phyloP scores from a whole-genome alignment of 2,888 invertebrate species.

The Cartodere bifasciata region DNA sequence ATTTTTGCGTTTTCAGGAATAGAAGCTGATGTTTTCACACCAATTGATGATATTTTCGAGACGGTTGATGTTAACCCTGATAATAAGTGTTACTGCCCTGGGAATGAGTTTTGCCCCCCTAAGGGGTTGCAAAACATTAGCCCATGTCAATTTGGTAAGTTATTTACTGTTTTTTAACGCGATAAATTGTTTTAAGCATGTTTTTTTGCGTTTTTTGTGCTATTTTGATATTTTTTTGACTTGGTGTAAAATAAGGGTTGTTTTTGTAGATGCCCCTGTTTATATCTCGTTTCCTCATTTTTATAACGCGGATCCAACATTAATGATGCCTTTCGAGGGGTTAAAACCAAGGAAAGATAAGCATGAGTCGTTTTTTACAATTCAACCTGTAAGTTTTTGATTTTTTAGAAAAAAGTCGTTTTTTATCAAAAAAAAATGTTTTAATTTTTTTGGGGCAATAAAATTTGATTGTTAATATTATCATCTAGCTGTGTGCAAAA shows the following conservation, averaged over 20 bases:
- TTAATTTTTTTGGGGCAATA: no score
- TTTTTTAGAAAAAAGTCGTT: constrained; percentile 6
- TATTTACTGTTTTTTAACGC: no score
- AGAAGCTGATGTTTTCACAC: constrained; percentile 58
- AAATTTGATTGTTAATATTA: background rate
- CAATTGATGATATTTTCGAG: constrained; percentile 57
- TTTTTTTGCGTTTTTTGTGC: no score
- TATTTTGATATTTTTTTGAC: no score
- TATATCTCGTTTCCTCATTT: constrained; percentile 85
- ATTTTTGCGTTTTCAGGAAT: constrained; percentile 56
- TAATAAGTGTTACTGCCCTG: constrained; percentile 66
- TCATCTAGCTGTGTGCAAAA: no score
- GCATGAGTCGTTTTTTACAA: constrained; percentile 70
- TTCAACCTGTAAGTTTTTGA: constrained; percentile 59
- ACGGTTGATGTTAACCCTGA: constrained; percentile 50
- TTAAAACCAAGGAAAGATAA: constrained; percentile 52
- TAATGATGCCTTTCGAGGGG: constrained; percentile 57
- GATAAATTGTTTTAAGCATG: no score
- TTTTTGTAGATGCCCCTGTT: constrained; percentile 64
- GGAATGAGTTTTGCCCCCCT: constrained; percentile 53
- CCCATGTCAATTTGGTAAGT: constrained; percentile 73
- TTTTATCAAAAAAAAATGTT: no score
- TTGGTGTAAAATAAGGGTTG: no score
- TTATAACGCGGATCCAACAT: constrained; percentile 60
- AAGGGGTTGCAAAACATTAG: constrained; percentile 75